Conservation (phyloP, 1,140 invertebrate species). For the Saccostrea glomerata region DNA sequence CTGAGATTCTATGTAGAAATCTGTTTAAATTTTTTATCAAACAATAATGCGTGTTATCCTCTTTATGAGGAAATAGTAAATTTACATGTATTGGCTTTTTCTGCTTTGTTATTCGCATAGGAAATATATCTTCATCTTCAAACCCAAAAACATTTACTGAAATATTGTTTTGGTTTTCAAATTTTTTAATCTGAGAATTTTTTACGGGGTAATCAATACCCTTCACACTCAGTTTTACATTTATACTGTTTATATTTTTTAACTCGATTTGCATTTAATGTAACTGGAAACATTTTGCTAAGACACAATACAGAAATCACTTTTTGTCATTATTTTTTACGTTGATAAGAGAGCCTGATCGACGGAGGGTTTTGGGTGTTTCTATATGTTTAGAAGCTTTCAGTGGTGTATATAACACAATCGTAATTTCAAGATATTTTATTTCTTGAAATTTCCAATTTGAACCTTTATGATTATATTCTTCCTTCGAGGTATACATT, state of each 20-base stretch:
- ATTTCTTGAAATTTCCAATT: conserved; percentile 33
- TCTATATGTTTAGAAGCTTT: conserved; percentile 34
- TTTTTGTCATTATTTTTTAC: conserved; percentile 32
- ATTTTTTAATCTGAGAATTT: conserved; percentile 31
- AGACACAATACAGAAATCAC: conserved; percentile 48
- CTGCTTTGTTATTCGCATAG: conserved; percentile 38
- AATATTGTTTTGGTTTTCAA: conserved; percentile 52
- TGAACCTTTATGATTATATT: conserved; percentile 37
- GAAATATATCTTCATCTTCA: conserved; percentile 37
- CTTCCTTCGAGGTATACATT: conserved; percentile 34
- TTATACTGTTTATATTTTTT: conserved; percentile 14
- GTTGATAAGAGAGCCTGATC: not conserved
- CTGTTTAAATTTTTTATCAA: conserved; percentile 40
- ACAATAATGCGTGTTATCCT: conserved; percentile 32
- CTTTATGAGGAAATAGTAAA: conserved; percentile 1
- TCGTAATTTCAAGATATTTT: conserved; percentile 22
- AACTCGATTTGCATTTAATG: not conserved
- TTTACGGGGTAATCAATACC: conserved; percentile 44
- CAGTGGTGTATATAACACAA: conserved; percentile 25
- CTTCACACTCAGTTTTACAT: not conserved
- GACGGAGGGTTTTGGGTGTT: not conserved
- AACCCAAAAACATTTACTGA: conserved; percentile 53
- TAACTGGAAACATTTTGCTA: conserved; percentile 5
- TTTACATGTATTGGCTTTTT: conserved; percentile 8
- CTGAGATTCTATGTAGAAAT: conserved; percentile 20